These are phyloP conservation scores for Bungarus multicinctus DNA, from an alignment of 2,113 vertebrate genomes.

Conservation along the genomic window DNA sequence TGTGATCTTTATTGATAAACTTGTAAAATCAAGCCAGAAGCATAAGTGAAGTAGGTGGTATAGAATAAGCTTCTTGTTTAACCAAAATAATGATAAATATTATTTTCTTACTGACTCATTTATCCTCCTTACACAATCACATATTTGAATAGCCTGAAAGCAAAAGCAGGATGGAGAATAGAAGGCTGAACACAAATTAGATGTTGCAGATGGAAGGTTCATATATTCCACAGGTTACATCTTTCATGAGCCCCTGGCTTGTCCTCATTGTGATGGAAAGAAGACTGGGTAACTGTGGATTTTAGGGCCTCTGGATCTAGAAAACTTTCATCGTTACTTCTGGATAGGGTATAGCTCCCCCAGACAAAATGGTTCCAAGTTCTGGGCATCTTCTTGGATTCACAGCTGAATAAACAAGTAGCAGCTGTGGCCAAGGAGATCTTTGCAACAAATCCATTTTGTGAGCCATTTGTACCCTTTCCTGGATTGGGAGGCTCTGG, in stretches of 20 bases:
- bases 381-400: not conserved
- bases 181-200: not conserved
- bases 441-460: not conserved
- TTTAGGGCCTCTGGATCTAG: not conserved
- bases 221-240: not conserved
- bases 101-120: not conserved
- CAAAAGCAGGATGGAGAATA: not conserved
- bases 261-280: not conserved
- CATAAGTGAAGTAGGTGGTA: not conserved
- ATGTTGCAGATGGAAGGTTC: not conserved
- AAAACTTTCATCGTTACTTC: not conserved
- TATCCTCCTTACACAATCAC: not conserved
- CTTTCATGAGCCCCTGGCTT: not conserved
- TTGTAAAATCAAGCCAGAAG: not conserved
- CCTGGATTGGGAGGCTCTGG: not conserved
- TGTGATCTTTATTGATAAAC: not conserved
- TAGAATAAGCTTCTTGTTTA: not conserved
- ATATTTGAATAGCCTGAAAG: not conserved
- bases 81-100: not conserved
- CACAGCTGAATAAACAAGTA: not conserved
- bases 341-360: not conserved
- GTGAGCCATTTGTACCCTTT: not conserved
- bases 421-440: not conserved
- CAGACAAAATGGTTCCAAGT: not conserved
- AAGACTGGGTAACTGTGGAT: not conserved